Base-by-base conservation (phyloP, 1,140 invertebrate species). In the Thalassaphorura encarpata region DNA sequence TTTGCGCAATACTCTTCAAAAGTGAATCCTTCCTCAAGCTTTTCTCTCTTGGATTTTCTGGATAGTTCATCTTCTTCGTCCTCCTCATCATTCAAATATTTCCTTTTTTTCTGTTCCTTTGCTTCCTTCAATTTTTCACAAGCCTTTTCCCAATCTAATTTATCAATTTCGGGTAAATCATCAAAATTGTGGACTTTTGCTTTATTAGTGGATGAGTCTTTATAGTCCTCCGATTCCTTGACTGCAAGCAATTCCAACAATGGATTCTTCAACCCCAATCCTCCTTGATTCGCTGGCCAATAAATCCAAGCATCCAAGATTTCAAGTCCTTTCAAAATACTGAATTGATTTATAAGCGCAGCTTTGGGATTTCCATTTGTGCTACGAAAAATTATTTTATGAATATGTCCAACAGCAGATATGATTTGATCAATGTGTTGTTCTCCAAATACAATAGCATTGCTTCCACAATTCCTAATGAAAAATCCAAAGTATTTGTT, bases 401-500 rank as follows among this genome's bases (percentile, higher is more conserved):
- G 8, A 23, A 39, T 19, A 31, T 55, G 28, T 13, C 3, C 36
- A 23, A 60, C 15, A 2, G 58, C 36, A 3, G 5, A 36, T 19
- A 56, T 26, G 11, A 60, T 60, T 43, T 60, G 58, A 28, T 21
- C 41, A 3, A 60, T n/a, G 31, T 60, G 58, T 31, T 60, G 58
- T 26, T 52, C 43, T 21, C 54, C 58, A 29, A 39, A 60, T 1
- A 49, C 26, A 6, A 46, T 33, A 15, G 53, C 47, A n/a, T 23
- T 29, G 11, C 41, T 50, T 26, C 53, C 58, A 42, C 51, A 60
- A 41, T 60, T 60, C 28, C 58, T 36, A 33, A 60, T 47, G 43
- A 60, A 56, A 28, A 56, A 60, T 15, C 6, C 18, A 11, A 60
- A 26, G 21, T 60, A 51, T 15, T 55, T 50, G 48, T 60, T 60